Conservation (phyloP, 2,888 invertebrate genomes). For the Corythucha ciliata region DNA sequence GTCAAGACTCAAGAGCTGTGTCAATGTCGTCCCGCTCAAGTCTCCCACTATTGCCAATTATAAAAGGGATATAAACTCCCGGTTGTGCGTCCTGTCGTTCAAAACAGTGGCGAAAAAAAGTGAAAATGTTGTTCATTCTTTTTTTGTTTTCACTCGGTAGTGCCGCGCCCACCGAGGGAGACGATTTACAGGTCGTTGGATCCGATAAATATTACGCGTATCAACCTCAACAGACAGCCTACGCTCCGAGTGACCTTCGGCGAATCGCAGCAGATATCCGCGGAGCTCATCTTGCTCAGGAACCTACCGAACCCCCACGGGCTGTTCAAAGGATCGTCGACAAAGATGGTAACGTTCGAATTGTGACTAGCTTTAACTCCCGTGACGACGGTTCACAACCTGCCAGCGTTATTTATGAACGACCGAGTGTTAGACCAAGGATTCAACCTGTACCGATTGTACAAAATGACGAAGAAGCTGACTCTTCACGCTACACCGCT, state of each 20-base stretch:
- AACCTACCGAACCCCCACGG: constrained; percentile 1
- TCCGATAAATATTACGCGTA: constrained; percentile 22
- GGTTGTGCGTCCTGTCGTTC: not conserved
- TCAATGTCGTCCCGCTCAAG: constrained; percentile 22
- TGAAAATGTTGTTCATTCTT: constrained; percentile 14
- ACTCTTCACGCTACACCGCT: not conserved
- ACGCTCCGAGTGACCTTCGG: not conserved
- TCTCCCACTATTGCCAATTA: constrained; percentile 2
- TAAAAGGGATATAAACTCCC: constrained; percentile 1
- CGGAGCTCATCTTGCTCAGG: constrained; percentile 1
- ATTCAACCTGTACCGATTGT: not conserved
- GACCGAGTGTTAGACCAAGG: not conserved
- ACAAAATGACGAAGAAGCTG: not conserved
- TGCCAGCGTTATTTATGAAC: not conserved
- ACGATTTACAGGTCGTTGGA: constrained; percentile 25
- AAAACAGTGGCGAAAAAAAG: constrained; percentile 1
- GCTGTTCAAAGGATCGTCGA: constrained; percentile 26
- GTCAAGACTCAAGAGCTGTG: constrained; percentile 14
- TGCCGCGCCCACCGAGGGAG: not conserved
- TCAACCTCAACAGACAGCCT: not conserved
- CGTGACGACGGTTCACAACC: constrained; percentile 24
- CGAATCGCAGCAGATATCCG: constrained; percentile 8
- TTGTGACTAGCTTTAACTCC: constrained; percentile 28
- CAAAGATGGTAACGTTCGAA: constrained; percentile 27
- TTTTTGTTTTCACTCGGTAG: not conserved